Evolutionary conservation across 2,888 invertebrate genomes (phyloP).

Genomic region (Gymnocheta viridis): DNA sequence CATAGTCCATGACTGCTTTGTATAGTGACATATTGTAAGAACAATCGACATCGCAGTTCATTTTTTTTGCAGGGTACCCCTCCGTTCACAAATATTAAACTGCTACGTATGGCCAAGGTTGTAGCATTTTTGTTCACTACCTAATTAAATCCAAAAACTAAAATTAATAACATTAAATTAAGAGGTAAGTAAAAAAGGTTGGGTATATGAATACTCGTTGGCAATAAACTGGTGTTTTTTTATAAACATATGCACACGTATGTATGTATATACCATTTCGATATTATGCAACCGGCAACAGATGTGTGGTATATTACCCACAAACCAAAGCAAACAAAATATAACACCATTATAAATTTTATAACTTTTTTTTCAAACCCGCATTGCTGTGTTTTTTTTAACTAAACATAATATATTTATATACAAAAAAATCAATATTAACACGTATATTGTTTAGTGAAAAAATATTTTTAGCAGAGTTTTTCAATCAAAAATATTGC

Average conservation of each 20-base stretch:
- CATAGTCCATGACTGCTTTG: no score
- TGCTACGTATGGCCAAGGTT: background rate
- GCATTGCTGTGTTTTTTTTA: background rate
- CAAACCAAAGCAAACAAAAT: conserved; percentile 15
- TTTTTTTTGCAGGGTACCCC: no score
- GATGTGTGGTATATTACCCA: conserved; percentile 26
- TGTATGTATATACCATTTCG: conserved; percentile 22
- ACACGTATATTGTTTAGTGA: background rate
- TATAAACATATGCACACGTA: background rate
- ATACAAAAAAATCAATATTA: conserved; percentile 9
- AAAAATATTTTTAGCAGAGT: background rate
- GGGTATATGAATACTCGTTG: background rate
- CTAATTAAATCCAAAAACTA: background rate
- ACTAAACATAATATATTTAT: background rate
- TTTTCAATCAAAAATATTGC: conserved; percentile 28
- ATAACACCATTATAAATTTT: background rate
- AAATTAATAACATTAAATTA: no score
- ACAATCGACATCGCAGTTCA: no score
- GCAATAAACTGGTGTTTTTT: no score
- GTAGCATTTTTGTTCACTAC: background rate
- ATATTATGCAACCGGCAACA: conserved; percentile 48
- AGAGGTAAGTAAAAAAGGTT: no score
- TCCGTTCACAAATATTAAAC: no score
- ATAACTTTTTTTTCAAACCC: background rate
- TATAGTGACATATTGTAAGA: no score